Evolutionary conservation across 1,140 invertebrate species (phyloP).

Genomic region (Leptinotarsa texana): DNA sequence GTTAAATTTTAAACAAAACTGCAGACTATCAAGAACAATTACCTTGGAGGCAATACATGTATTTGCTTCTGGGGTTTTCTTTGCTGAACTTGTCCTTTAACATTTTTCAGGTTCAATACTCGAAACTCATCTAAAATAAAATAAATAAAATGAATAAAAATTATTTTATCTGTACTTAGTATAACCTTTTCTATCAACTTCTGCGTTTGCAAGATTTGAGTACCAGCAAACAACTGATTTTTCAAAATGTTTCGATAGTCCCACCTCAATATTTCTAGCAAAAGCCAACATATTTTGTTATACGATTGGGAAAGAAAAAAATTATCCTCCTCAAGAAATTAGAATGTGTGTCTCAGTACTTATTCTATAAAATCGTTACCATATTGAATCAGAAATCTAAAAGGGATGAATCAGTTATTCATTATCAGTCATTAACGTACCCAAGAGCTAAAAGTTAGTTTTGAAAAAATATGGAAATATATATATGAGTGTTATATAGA

Average conservation of each 20-base stretch:
- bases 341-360: background rate
- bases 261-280: slow-evolving; percentile 37
- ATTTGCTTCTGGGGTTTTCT: slow-evolving; percentile 34
- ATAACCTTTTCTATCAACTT: slow-evolving; percentile 29
- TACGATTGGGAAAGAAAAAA: background rate
- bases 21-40: background rate
- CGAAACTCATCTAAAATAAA: slow-evolving; percentile 44
- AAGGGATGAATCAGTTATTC: no score
- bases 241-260: slow-evolving; percentile 31
- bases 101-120: slow-evolving; percentile 45
- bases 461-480: no score
- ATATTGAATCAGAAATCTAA: background rate
- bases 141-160: slow-evolving; percentile 1
- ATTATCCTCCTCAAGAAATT: background rate
- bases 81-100: slow-evolving; percentile 33
- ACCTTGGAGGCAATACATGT: slow-evolving; percentile 43
- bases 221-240: slow-evolving; percentile 28
- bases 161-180: background rate
- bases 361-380: background rate
- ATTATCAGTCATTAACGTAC: no score
- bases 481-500: no score
- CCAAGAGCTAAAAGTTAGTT: no score
- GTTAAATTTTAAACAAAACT: background rate
- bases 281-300: slow-evolving; percentile 34
- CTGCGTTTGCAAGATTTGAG: slow-evolving; percentile 14